Conservation (phyloP, 1,140 invertebrate species). For the Steinernema khuongi region DNA sequence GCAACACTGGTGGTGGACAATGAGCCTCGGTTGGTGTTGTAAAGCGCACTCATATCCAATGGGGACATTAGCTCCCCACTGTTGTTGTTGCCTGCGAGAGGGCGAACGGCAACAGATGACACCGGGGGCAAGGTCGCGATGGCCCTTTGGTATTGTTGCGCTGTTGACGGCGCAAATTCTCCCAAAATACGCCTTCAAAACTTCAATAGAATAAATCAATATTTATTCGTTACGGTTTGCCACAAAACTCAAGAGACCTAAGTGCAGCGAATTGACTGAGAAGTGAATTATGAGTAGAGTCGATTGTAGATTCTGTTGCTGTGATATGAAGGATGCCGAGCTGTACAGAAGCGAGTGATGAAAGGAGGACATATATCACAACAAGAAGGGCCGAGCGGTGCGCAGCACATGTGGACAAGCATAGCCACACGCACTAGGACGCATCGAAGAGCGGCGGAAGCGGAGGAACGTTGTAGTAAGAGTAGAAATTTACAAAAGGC, state of each 20-base stretch:
- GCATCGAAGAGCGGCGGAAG: no score
- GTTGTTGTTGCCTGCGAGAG: conserved; percentile 1
- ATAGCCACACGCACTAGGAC: no score
- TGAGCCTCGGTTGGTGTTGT: not conserved
- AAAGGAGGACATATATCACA: not conserved
- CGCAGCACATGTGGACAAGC: not conserved
- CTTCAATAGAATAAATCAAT: not conserved
- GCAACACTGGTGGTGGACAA: not conserved
- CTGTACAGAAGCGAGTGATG: not conserved
- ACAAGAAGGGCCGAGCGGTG: not conserved
- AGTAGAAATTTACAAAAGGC: no score
- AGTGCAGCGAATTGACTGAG: not conserved
- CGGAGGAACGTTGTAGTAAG: no score
- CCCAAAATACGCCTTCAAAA: not conserved
- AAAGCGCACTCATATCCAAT: not conserved
- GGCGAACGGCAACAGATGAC: not conserved
- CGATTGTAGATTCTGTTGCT: not conserved
- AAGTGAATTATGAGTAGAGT: not conserved
- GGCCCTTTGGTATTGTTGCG: not conserved
- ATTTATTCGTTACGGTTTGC: no score
- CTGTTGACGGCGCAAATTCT: not conserved
- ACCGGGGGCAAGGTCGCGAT: not conserved
- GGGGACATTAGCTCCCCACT: not conserved
- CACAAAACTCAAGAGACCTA: not conserved
- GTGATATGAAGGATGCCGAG: not conserved